Conservation (phyloP, 2,113 vertebrate species). For the Colius striatus region DNA sequence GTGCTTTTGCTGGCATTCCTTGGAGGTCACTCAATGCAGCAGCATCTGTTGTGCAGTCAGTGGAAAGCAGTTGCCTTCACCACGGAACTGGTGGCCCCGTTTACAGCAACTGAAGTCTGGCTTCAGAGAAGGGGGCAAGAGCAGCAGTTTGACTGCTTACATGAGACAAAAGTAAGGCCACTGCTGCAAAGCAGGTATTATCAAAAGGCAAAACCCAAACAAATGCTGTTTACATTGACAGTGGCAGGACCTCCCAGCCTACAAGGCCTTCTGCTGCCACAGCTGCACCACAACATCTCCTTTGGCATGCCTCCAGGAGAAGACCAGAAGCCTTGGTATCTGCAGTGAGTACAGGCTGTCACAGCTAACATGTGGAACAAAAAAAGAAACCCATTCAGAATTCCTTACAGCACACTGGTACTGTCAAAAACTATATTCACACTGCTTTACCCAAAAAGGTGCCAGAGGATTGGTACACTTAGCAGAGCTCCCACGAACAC, state of each 20-base stretch:
- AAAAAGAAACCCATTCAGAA: not conserved
- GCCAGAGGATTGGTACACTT: not conserved
- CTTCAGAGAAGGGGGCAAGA: not conserved
- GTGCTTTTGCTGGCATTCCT: not conserved
- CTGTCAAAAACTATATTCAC: not conserved
- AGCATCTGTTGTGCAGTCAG: not conserved
- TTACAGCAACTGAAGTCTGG: fast-evolving
- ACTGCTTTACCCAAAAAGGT: not conserved
- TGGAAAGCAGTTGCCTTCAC: not conserved
- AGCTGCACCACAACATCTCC: not conserved
- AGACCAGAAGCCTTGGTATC: not conserved
- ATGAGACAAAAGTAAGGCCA: fast-evolving
- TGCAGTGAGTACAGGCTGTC: not conserved
- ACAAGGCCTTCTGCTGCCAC: not conserved
- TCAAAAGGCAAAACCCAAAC: not conserved
- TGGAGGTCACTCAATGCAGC: not conserved
- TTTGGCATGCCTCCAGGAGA: not conserved
- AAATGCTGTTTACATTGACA: not conserved
- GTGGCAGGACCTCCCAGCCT: not conserved
- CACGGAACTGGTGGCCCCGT: not conserved
- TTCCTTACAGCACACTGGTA: not conserved
- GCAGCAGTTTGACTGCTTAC: not conserved
- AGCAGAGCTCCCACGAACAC: not conserved
- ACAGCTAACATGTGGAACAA: not conserved
- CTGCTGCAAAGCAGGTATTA: not conserved